These are phyloP conservation scores for Sigmodon hispidus DNA, from an alignment of 2,113 vertebrate genomes.

Conservation along the genomic window DNA sequence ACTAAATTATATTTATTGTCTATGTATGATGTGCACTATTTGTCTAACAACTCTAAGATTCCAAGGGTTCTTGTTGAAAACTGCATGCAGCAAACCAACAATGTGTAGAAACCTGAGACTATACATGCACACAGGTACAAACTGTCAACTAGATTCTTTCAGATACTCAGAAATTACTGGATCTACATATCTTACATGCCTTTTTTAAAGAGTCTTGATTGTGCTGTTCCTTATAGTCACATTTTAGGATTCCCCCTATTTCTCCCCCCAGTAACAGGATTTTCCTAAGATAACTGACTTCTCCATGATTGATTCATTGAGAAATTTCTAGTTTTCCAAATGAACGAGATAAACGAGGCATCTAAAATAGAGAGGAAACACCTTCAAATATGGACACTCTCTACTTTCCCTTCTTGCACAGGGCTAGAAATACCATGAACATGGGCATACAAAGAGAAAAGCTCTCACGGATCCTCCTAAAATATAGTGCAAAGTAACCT, in stretches of 20 bases:
- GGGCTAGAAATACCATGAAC: constrained; percentile 53
- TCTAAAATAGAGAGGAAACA: constrained; percentile 62
- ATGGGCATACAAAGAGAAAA: constrained; percentile 59
- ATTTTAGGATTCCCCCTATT: background rate
- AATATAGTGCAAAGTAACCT: background rate
- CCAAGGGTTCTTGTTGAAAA: background rate
- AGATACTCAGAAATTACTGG: background rate
- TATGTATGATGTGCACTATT: constrained; percentile 17
- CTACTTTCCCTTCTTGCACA: constrained; percentile 69
- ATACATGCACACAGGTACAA: background rate
- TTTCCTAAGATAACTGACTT: background rate
- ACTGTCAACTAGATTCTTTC: background rate
- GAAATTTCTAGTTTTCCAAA: constrained; percentile 19
- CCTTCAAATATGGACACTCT: constrained; percentile 48
- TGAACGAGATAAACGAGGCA: constrained; percentile 14
- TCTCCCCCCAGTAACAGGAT: background rate
- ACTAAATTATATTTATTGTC: background rate
- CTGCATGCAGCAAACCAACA: background rate
- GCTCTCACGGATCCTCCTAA: background rate
- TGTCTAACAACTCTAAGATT: background rate
- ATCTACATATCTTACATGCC: background rate
- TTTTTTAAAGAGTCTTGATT: background rate
- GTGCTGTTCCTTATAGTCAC: background rate
- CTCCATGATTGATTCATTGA: background rate
- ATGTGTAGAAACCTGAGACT: background rate